Conservation (phyloP, 2,888 invertebrate species). For the Catocala fraxini region DNA sequence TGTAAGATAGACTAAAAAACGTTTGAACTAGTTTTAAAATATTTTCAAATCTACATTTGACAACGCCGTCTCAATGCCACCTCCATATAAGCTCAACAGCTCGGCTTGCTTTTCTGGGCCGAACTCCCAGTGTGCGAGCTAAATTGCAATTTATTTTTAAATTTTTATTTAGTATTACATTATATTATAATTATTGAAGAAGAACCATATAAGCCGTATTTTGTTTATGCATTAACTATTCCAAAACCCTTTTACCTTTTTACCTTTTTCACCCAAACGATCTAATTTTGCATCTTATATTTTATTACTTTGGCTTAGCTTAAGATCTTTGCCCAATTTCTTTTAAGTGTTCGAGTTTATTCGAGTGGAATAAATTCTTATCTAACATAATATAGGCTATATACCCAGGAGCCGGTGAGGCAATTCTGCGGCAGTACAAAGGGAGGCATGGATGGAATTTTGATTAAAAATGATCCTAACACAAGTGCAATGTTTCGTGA, state of each 20-base stretch:
- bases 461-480: slow-evolving; percentile 79
- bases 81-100: no score
- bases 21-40: no score
- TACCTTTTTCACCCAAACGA: slow-evolving; percentile 27
- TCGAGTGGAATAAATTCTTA: slow-evolving; percentile 70
- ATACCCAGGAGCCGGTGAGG: slow-evolving; percentile 55
- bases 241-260: background rate
- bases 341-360: slow-evolving; percentile 62
- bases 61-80: no score
- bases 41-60: no score
- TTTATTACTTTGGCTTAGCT: slow-evolving; percentile 44
- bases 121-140: no score
- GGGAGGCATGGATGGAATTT: slow-evolving; percentile 74
- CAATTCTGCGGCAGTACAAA: slow-evolving; percentile 64
- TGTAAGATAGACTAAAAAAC: no score
- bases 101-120: no score
- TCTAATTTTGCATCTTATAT: slow-evolving; percentile 37
- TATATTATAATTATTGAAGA: no score
- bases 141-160: no score
- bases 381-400: slow-evolving; percentile 68
- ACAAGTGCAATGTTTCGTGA: slow-evolving; percentile 75
- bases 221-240: no score
- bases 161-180: no score
- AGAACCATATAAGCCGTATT: no score
- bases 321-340: slow-evolving; percentile 47